Evolutionary conservation across 1,140 invertebrate genomes (phyloP), one percentile per base, ranked within the genome.

Genomic region (Dryas iulia): DNA sequence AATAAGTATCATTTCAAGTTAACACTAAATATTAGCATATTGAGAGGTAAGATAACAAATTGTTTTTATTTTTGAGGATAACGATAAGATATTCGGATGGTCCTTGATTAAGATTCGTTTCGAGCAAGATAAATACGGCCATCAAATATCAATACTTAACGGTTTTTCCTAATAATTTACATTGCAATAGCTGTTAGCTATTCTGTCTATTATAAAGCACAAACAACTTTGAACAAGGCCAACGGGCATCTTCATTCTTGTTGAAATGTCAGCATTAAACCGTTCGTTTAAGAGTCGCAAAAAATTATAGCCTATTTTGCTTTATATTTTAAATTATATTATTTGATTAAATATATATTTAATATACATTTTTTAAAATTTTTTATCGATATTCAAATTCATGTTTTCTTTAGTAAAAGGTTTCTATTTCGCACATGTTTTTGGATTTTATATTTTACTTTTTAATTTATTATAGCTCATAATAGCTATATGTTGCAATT

Each of bases 201-300:
- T 28, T 24, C 28, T 7, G 12, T 21, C 10, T 59, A 23, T 57
- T 28, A 47, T 14, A 23, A 39, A 61, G 23, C n/a, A 59, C 8
- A 59, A 59, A 66, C 33, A 52, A 59, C 54, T 54, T 28, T 35
- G 25, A 7, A n/a, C 63, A 59, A 59, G 63, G 63, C 24, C 10
- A 47, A 56, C 33, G 12, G 18, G 54, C 31, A 30, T 59, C 35
- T 52, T 62, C 59, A 26, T 47, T 47, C 18, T 28, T 63, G 10
- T 47, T 33, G 23, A 58, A 66, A 59, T 47, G 26, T 30, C 24
- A 23, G 21, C 3, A 30, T 59, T 10, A 23, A 24, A 18, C 7
- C 12, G 62, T 14, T 54, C 10, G 7, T 47, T 11, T 1, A 10
- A 10, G 39, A 47, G 14, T 21, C 14, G 14, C 39, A 47, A 47